A percentile compares a stretch with the other conserved stretches of the same genome.
These are phyloP conservation scores for Agelas oroides DNA, from an alignment of 37 sponge, comb jelly and placozoan genomes.

Conservation along the genomic window DNA sequence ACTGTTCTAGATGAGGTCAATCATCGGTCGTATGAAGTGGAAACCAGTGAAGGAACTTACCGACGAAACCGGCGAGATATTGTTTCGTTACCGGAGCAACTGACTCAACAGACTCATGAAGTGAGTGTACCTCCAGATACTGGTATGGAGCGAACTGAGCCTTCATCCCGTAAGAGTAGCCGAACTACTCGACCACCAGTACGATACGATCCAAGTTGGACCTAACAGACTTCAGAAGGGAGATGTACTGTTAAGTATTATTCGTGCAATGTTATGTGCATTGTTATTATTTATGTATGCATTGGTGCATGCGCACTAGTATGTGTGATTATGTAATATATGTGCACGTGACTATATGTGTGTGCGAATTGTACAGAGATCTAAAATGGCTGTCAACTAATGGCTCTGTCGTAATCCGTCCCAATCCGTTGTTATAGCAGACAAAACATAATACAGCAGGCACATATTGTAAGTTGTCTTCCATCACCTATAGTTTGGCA, in stretches of 20 bases:
- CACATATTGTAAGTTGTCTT: too few relatives aligned
- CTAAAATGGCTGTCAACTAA: too few relatives aligned
- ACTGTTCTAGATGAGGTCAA: conserved; percentile 13
- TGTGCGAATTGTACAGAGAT: too few relatives aligned
- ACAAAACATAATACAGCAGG: too few relatives aligned
- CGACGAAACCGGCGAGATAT: conserved; percentile 38
- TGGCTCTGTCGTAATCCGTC: too few relatives aligned
- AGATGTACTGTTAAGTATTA: too few relatives aligned
- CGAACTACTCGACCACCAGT: neutral
- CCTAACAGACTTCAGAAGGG: neutral
- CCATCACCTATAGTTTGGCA: too few relatives aligned
- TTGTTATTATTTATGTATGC: too few relatives aligned
- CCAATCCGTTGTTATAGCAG: too few relatives aligned
- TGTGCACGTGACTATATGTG: too few relatives aligned
- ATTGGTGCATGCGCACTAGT: too few relatives aligned
- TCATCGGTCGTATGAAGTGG: conserved; percentile 33
- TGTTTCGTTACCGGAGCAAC: neutral
- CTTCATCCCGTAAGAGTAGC: neutral
- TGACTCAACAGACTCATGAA: neutral
- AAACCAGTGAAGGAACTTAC: conserved; percentile 4
- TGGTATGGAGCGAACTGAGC: neutral
- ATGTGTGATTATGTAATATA: neutral
- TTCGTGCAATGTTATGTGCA: too few relatives aligned
- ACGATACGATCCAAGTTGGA: neutral
- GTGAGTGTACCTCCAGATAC: neutral